A percentile compares a stretch with the other conserved stretches of the same genome.
phyloP scores from a whole-genome alignment of 37 sponge, comb jelly and placozoan genomes.

The Lycopodina hypogea region DNA sequence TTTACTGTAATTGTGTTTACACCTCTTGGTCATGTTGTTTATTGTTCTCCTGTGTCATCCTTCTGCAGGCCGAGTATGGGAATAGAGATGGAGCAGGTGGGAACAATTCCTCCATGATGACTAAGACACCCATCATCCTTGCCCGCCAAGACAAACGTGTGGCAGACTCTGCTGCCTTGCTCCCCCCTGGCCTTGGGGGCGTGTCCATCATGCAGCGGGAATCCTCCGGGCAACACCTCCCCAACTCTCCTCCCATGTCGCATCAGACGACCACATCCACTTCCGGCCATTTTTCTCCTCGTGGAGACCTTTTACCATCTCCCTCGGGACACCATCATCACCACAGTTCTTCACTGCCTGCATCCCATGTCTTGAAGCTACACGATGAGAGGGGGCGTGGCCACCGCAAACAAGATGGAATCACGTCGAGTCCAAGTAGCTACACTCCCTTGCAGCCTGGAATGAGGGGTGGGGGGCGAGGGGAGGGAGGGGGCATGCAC shows the following conservation, averaged over 20 bases:
- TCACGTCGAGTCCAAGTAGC: conserved; percentile 45
- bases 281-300: not conserved
- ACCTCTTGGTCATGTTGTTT: too few species aligned
- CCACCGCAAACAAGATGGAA: conserved; percentile 27
- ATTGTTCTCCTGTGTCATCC: too few species aligned
- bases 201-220: conserved; percentile 68
- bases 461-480: conserved; percentile 7
- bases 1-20: too few species aligned
- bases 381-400: conserved; percentile 11
- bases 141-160: conserved; percentile 6
- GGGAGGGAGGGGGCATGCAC: not conserved
- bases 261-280: not conserved
- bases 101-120: not conserved
- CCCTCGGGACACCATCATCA: not conserved
- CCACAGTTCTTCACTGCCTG: not conserved
- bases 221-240: not conserved
- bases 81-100: conserved; percentile 11
- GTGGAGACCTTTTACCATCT: not conserved
- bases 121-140: conserved; percentile 16
- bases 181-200: conserved; percentile 45
- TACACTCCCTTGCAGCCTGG: conserved; percentile 59
- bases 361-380: not conserved
- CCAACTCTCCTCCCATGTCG: conserved; percentile 2
- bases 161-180: not conserved
- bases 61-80: not conserved